phyloP scores from a whole-genome alignment of 2,113 vertebrate species.

The Vanacampus margaritifer region DNA sequence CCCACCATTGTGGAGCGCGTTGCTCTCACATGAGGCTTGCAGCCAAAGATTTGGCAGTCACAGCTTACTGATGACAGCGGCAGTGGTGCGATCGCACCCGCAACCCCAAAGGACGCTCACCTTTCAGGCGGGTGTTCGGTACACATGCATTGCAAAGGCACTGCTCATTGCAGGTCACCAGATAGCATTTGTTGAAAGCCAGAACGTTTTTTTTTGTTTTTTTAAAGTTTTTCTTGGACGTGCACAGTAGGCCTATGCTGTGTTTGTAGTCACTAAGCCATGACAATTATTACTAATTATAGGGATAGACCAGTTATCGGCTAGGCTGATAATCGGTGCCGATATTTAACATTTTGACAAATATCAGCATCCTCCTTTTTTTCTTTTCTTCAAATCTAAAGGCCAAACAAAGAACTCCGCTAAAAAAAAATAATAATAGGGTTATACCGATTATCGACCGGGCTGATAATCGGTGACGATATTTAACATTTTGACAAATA shows the following conservation, averaged over 20 bases:
- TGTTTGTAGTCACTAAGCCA: conserved; percentile 27
- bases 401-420: no score
- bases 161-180: background rate
- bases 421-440: no score
- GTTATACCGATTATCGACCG: no score
- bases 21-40: background rate
- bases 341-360: no score
- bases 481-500: no score
- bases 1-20: conserved; percentile 71
- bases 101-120: conserved; percentile 75
- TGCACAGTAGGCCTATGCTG: conserved; percentile 24
- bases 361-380: no score
- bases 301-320: no score
- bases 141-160: background rate
- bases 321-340: no score
- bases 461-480: no score
- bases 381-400: no score
- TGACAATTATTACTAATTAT: no score
- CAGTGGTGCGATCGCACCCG: conserved; percentile 80
- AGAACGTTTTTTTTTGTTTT: conserved; percentile 11
- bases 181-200: background rate
- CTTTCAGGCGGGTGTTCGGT: conserved; percentile 19
- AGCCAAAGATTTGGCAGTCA: conserved; percentile 76
- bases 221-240: conserved; percentile 16
- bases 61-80: conserved; percentile 80